Conservation (phyloP, 1,140 invertebrate species). For the Micrasema minimum region DNA sequence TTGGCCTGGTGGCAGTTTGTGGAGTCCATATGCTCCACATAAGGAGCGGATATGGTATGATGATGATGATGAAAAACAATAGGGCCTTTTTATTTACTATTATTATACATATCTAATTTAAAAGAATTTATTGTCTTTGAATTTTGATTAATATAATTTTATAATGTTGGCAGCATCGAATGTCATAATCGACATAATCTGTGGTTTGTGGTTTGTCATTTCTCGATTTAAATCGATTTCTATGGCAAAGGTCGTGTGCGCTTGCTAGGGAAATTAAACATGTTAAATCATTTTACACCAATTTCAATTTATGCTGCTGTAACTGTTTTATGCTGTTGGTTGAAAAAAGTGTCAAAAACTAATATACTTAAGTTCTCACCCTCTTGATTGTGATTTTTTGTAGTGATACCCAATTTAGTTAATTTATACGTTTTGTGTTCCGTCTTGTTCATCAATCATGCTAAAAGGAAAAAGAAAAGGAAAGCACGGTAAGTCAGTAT, state of each 20-base stretch:
- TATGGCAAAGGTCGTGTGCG: constrained; percentile 59
- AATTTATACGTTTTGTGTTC: constrained; percentile 56
- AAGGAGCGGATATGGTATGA: no score
- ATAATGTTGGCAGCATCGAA: no score
- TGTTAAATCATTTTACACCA: constrained; percentile 68
- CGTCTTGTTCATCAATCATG: constrained; percentile 56
- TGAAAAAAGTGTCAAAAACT: constrained; percentile 65
- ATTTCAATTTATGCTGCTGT: constrained; percentile 61
- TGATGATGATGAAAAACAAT: no score
- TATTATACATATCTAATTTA: no score
- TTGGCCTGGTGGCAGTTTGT: no score
- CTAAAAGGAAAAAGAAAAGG: constrained; percentile 67
- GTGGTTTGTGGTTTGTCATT: not conserved
- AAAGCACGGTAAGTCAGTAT: constrained; percentile 61
- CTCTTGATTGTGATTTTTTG: constrained; percentile 65
- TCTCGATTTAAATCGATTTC: constrained; percentile 11
- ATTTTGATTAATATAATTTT: no score
- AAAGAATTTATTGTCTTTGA: no score
- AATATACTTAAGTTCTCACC: constrained; percentile 66
- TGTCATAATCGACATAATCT: no score
- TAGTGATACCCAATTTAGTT: constrained; percentile 66
- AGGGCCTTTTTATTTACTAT: no score
- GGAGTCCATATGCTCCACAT: no score
- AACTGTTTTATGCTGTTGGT: constrained; percentile 60
- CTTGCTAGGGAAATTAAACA: constrained; percentile 66